Base-by-base conservation (phyloP, 1,140 invertebrate genomes). In the Neelides sp. region DNA sequence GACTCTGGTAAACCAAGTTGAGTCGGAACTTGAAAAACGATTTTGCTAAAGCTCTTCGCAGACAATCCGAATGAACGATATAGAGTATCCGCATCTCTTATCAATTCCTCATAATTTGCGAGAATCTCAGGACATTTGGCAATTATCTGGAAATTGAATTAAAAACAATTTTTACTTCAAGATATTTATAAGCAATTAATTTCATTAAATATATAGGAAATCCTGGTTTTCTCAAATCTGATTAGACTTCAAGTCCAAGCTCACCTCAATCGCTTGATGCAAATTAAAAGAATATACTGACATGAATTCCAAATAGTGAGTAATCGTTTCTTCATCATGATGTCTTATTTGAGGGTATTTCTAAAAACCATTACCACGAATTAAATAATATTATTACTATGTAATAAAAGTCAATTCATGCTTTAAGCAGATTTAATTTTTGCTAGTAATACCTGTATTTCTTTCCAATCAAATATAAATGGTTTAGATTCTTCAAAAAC, bases 101-200 rank as follows among this genome's bases (percentile, higher is more conserved):
- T 22, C 8, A 17, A 24, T 0, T 3, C 35, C 5, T n/a, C 3
- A 24, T 47, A 50, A 15, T 30, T 32, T n/a, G 47, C 17, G 19
- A 58, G 2, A 26, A 57, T n/a, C 13, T 26, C 27, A 17, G 55
- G 55, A 40, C 54, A 49, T 35, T 42, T 48, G 12, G 48, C 0
- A 4, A 52, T 4, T 28, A 57, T 57, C 54, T 57, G 41, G 12
- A 50, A 50, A 42, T 30, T 22, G 22, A 8, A 24, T 2, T 10
- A 44, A 24, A 20, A 43, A 22, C 2, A 23, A 12, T 1, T 3
- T 1, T n/a, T 8, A 32, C n/a, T 32, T 32, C n/a, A 32, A n/a
- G 36, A 39, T 39, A 39, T 39, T 19, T 43, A 5, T 4, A 43
- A 4, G 26, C 10, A 10, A 19, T 24, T 12, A 10, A 48, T 48